Evolutionary conservation across 2,113 vertebrate species (phyloP).

Genomic region (Neolamprologus kungweensis): DNA sequence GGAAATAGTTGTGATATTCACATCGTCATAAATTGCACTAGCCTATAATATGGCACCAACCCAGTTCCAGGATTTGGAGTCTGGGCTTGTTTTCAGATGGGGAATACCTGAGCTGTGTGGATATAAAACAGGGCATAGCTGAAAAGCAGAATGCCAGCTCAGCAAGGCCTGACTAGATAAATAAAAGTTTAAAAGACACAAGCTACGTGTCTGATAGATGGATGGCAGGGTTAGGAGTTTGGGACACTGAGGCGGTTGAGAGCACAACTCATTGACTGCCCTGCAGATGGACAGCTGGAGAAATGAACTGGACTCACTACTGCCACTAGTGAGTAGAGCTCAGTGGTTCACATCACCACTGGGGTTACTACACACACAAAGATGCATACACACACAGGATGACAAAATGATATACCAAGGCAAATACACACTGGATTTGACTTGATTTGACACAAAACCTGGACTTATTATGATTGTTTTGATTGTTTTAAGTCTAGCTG

Average conservation of each 20-base stretch:
- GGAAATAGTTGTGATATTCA: not conserved
- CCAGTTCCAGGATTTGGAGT: not conserved
- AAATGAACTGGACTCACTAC: constrained; percentile 30
- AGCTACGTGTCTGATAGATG: constrained; percentile 33
- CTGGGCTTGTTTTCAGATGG: not conserved
- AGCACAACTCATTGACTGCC: constrained; percentile 38
- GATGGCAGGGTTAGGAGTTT: constrained; percentile 24
- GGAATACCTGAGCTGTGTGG: not conserved
- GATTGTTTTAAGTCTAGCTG: not conserved
- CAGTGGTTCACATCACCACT: constrained; percentile 6
- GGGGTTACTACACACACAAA: not conserved
- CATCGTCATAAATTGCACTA: not conserved
- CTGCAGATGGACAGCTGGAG: constrained; percentile 26
- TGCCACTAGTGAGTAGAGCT: constrained; percentile 17
- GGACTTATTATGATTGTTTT: not conserved
- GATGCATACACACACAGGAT: not conserved
- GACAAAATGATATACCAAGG: not conserved
- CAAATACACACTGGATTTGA: not conserved
- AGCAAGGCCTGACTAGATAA: not conserved
- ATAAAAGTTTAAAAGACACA: not conserved
- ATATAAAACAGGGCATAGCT: not conserved
- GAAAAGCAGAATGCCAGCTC: not conserved
- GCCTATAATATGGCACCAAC: not conserved
- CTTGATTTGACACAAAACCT: not conserved
- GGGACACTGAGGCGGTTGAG: constrained; percentile 13